Evolutionary conservation across 2,113 vertebrate species (phyloP).

Genomic region (Poeciliopsis retropinna): DNA sequence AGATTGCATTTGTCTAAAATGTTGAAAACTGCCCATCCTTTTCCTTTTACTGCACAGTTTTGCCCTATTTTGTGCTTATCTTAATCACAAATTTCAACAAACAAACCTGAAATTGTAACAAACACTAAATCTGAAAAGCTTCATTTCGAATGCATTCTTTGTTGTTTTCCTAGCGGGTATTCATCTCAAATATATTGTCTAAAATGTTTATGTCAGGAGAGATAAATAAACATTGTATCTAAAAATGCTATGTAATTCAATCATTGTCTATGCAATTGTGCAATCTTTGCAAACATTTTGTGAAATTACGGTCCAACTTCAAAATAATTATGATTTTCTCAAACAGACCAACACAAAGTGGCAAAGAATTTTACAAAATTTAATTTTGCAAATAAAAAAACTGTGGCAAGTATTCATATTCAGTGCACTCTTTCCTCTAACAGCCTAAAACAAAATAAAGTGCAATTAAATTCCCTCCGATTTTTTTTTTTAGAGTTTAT

Average conservation of each 20-base stretch:
- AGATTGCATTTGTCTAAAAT: no score
- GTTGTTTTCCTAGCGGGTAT: not conserved
- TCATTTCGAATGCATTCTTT: not conserved
- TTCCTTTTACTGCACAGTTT: no score
- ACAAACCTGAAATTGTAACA: not conserved
- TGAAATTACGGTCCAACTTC: not conserved
- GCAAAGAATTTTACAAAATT: not conserved
- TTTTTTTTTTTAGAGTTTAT: no score
- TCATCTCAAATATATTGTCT: not conserved
- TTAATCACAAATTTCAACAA: not conserved
- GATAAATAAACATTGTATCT: not conserved
- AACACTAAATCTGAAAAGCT: not conserved
- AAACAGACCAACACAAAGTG: not conserved
- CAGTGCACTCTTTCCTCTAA: no score
- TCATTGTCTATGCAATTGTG: conserved; percentile 2
- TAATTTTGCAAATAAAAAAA: not conserved
- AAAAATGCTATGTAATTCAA: not conserved
- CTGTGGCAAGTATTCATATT: no score
- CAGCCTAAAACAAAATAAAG: no score
- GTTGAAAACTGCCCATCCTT: no score
- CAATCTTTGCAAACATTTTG: not conserved
- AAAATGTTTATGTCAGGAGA: no score
- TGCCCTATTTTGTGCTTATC: no score
- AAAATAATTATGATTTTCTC: no score
- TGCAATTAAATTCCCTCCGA: not conserved